phyloP scores from a whole-genome alignment of 1,140 invertebrate genomes.

The Cephus cinctus region DNA sequence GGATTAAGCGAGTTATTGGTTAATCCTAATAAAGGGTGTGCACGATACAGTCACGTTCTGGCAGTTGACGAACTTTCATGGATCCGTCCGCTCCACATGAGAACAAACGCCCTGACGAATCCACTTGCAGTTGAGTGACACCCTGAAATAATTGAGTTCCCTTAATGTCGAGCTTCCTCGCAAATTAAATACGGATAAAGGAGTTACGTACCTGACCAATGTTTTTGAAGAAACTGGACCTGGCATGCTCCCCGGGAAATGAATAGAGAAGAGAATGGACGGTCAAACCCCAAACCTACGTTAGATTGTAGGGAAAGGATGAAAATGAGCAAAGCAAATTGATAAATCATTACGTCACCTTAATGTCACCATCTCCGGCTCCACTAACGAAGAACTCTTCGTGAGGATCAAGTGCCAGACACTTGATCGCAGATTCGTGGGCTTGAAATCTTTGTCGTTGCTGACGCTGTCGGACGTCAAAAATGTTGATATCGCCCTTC shows the following conservation, averaged over 20 bases:
- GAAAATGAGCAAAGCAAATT: slow-evolving; percentile 5
- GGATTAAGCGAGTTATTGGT: slow-evolving; percentile 21
- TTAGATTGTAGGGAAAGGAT: slow-evolving; percentile 3
- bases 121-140: slow-evolving; percentile 92
- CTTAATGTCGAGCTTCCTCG: background rate
- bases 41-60: slow-evolving; percentile 65
- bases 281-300: slow-evolving; percentile 88
- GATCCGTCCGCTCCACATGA: slow-evolving; percentile 98
- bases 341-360: slow-evolving; percentile 67
- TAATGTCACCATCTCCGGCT: slow-evolving; percentile 98
- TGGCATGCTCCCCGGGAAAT: slow-evolving; percentile 90
- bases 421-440: slow-evolving; percentile 92
- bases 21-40: slow-evolving; percentile 49
- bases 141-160: slow-evolving; percentile 58
- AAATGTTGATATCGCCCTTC: slow-evolving; percentile 93
- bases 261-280: slow-evolving; percentile 83
- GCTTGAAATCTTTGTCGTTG: slow-evolving; percentile 88
- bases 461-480: slow-evolving; percentile 87
- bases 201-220: slow-evolving; percentile 70
- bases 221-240: slow-evolving; percentile 93
- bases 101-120: slow-evolving; percentile 83
- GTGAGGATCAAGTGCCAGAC: slow-evolving; percentile 88
- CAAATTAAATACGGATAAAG: slow-evolving; percentile 2
- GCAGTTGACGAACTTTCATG: slow-evolving; percentile 93
- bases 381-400: slow-evolving; percentile 98